Conservation (phyloP, 2,888 invertebrate species). For the Megastigmus dorsalis region DNA sequence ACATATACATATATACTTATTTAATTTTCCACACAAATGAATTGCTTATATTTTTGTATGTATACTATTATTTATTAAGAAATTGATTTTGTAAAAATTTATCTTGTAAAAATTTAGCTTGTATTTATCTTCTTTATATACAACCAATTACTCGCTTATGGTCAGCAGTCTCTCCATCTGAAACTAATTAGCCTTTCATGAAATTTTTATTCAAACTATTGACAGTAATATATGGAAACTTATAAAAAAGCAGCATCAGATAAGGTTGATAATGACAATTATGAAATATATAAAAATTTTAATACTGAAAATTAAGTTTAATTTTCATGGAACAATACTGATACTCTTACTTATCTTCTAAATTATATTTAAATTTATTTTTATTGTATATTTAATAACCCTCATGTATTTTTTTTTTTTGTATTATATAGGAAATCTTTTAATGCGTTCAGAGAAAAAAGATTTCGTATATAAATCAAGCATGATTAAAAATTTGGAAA, state of each 20-base stretch:
- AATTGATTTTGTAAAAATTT: neutral
- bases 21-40: conserved; percentile 19
- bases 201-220: neutral
- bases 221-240: neutral
- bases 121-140: conserved; percentile 61
- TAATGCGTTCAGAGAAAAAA: no score
- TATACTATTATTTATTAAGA: neutral
- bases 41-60: conserved; percentile 13
- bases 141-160: conserved; percentile 69
- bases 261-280: neutral
- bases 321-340: no score
- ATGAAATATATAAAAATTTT: neutral
- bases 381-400: no score
- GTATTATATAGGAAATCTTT: no score
- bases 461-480: no score
- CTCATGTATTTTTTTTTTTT: no score
- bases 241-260: conserved; percentile 7
- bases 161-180: conserved; percentile 66
- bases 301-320: no score
- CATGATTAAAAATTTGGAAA: no score
- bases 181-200: conserved; percentile 55
- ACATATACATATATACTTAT: no score
- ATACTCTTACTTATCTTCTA: no score
- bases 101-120: neutral
- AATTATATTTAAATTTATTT: no score